Base-by-base conservation (phyloP, 2,797 vertebrate genomes). In the Orientallactaga sibirica region DNA sequence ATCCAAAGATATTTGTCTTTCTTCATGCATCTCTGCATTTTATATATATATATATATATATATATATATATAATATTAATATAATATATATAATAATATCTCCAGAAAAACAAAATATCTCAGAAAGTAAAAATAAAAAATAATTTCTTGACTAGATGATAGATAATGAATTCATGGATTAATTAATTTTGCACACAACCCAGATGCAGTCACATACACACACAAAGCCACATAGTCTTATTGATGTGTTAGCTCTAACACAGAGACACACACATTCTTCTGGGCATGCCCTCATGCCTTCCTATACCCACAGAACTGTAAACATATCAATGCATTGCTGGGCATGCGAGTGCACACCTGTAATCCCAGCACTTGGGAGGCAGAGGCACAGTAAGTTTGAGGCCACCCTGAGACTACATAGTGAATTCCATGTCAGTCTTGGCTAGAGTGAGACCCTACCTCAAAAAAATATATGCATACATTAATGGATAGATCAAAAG, bases 131-230 rank as follows among this genome's bases (percentile, higher is more conserved):
- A 58, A 58, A 58, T 58, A 58, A 58, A 48, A 22, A 79, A 75
- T 4, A 33, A 0, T 92, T 77, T 81, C 19, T n/a, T 87, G 55
- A 75, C 5, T 52, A 86, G 15, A 64, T 29, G 76, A 22, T 43
- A 29, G 61, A 29, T 61, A 15, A 37, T 29, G 61, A 81, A 78
- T 14, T 15, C 55, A 22, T 10, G 58, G 4, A 2, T 19, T 5
- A 58, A 16, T 41, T 5, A 73, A 12, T 22, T 25, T 22, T 3
- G 61, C 2, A 37, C 43, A 61, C 22, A 55, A 0, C 25, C 25
- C 52, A 33, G 20, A 0, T 2, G 11, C 0, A 14, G 0, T 52
- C n/a, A n/a, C 25, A 18, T 19, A 1, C 4, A 0, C 11, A 18
- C 29, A 74, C 55, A 61, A 2, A 5, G 0, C 2, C 27, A 3